Evolutionary conservation across 2,888 invertebrate genomes (phyloP).

Genomic region (Lumbricus terrestris): DNA sequence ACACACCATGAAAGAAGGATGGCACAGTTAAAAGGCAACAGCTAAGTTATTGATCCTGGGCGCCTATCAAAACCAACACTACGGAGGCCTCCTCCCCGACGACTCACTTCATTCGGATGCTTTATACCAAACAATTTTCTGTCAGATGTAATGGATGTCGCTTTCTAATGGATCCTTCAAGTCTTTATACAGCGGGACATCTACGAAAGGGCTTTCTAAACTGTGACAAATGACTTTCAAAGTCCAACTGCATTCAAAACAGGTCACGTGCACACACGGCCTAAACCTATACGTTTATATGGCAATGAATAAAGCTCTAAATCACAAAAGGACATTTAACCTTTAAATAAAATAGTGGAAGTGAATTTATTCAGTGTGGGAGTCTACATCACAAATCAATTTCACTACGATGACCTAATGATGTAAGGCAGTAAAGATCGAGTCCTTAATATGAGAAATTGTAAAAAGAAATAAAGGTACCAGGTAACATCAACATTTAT

Average conservation of each 20-base stretch:
- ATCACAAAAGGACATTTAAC: too few relatives aligned
- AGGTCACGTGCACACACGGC: not conserved
- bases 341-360: not conserved
- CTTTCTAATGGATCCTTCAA: not conserved
- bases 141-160: not conserved
- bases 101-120: not conserved
- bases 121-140: not conserved
- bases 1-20: not conserved
- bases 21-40: not conserved
- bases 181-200: not conserved
- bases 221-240: not conserved
- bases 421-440: not conserved
- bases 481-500: not conserved
- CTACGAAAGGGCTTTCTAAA: not conserved
- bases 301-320: not conserved
- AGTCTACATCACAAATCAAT: too few relatives aligned
- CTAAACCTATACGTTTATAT: not conserved
- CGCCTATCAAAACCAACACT: constrained; percentile 3
- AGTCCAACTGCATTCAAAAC: not conserved
- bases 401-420: not conserved
- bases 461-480: not conserved
- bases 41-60: not conserved
- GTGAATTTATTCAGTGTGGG: not conserved
- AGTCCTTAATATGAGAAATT: not conserved
- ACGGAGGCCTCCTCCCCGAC: too few relatives aligned